phyloP scores from a whole-genome alignment of 1,140 invertebrate species.

The Magallana angulata region DNA sequence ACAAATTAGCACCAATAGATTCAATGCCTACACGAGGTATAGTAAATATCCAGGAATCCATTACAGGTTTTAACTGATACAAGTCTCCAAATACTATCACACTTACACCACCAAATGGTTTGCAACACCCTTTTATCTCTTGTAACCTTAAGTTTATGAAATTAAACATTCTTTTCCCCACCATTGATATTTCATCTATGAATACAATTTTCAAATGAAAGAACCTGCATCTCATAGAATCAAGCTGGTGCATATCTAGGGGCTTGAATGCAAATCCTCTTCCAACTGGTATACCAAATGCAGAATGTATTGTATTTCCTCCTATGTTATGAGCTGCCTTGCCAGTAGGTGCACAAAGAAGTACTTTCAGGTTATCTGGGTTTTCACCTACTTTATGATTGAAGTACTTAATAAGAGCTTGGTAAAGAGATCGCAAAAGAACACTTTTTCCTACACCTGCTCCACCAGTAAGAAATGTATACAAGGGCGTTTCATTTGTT shows the following conservation, averaged over 20 bases:
- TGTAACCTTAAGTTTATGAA: constrained; percentile 57
- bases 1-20: constrained; percentile 58
- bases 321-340: constrained; percentile 63
- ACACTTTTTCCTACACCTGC: constrained; percentile 52
- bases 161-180: constrained; percentile 59
- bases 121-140: constrained; percentile 46
- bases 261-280: constrained; percentile 57
- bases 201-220: constrained; percentile 53
- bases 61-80: constrained; percentile 63
- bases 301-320: constrained; percentile 54
- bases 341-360: constrained; percentile 61
- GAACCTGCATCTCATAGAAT: constrained; percentile 47
- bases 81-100: constrained; percentile 64
- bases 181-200: constrained; percentile 65
- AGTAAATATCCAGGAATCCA: constrained; percentile 61
- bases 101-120: constrained; percentile 58
- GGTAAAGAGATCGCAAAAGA: constrained; percentile 50
- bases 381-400: constrained; percentile 47
- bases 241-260: constrained; percentile 55
- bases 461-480: constrained; percentile 48
- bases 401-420: constrained; percentile 47
- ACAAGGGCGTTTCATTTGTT: background rate
- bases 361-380: constrained; percentile 43
- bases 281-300: constrained; percentile 59
- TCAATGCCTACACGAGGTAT: constrained; percentile 30